Conservation (phyloP, 2,113 vertebrate species). For the Cairina moschata region DNA sequence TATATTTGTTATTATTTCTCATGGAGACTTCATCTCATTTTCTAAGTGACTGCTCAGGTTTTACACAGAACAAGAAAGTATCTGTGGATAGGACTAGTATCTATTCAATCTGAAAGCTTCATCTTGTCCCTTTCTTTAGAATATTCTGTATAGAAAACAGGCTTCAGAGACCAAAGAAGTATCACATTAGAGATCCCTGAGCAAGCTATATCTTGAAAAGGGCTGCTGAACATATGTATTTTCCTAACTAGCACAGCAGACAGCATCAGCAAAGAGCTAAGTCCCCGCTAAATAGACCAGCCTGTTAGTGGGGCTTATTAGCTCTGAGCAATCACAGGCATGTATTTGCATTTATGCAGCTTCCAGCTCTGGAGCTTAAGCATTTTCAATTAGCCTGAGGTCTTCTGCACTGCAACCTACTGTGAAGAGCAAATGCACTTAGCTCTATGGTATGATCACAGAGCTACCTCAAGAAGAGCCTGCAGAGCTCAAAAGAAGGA, state of each 20-base stretch:
- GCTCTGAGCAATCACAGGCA: background rate
- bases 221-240: background rate
- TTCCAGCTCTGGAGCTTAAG: background rate
- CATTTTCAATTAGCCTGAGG: background rate
- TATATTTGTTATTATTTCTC: background rate
- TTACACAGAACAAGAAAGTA: background rate
- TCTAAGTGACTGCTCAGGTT: background rate
- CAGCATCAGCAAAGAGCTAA: background rate
- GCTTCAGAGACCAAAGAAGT: background rate
- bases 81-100: background rate
- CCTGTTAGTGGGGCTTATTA: background rate
- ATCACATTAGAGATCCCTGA: background rate
- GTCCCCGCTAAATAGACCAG: background rate
- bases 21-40: background rate
- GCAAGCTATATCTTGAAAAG: background rate
- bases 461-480: background rate
- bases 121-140: background rate
- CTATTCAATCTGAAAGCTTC: background rate
- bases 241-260: background rate
- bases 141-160: background rate
- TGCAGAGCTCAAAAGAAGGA: background rate
- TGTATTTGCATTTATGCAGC: background rate
- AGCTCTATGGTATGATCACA: accelerated
- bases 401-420: background rate
- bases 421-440: background rate